Evolutionary conservation across 2,888 invertebrate species (phyloP).

Genomic region (Keiferia lycopersicella): DNA sequence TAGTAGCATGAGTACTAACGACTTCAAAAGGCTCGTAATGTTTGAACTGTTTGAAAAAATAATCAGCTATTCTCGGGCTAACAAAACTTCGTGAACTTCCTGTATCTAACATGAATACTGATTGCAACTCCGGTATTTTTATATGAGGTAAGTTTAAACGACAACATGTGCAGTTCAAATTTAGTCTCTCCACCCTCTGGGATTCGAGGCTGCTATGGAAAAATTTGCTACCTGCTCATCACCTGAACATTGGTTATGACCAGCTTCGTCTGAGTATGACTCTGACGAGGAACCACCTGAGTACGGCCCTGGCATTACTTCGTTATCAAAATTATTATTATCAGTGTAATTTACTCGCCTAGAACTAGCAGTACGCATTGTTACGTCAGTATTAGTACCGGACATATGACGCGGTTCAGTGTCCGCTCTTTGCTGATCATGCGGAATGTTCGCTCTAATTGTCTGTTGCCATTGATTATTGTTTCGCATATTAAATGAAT

Average conservation of each 20-base stretch:
- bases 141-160: constrained; percentile 29
- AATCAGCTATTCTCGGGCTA: constrained; percentile 26
- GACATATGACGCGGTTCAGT: not conserved
- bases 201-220: constrained; percentile 3
- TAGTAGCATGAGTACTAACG: constrained; percentile 24
- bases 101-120: constrained; percentile 33
- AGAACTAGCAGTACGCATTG: constrained; percentile 27
- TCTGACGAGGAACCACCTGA: too few species aligned
- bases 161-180: constrained; percentile 24
- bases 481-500: not conserved
- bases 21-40: constrained; percentile 31
- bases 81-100: constrained; percentile 35
- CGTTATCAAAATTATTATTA: constrained; percentile 13
- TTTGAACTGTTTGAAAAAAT: constrained; percentile 26
- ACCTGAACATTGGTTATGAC: not conserved
- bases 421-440: not conserved
- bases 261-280: too few species aligned
- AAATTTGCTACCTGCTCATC: constrained; percentile 6
- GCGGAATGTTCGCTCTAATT: not conserved
- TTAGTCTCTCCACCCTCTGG: constrained; percentile 9
- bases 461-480: too few species aligned
- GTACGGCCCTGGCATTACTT: too few species aligned
- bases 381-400: constrained; percentile 21
- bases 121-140: constrained; percentile 30
- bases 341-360: constrained; percentile 27